phyloP scores from a whole-genome alignment of 2,888 invertebrate genomes.

The Drosophila parthenogenetica region DNA sequence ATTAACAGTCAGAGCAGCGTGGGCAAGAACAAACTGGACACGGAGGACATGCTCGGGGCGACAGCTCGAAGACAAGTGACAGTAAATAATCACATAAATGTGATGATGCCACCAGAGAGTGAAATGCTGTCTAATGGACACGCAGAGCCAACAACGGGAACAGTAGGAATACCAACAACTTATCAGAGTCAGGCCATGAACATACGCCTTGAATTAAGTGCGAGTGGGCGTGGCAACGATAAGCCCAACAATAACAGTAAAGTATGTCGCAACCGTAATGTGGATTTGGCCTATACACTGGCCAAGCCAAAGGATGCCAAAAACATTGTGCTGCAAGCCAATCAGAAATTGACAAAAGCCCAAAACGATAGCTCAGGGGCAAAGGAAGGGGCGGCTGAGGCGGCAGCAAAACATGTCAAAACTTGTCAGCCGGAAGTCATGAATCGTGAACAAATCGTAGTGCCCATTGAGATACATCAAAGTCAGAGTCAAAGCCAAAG shows the following conservation, averaged over 20 bases:
- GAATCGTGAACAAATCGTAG: constrained; percentile 70
- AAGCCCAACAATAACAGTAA: constrained; percentile 80
- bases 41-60: constrained; percentile 7
- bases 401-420: constrained; percentile 28
- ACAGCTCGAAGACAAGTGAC: constrained; percentile 74
- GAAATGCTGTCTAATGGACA: constrained; percentile 35
- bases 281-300: constrained; percentile 85
- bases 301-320: constrained; percentile 57
- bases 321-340: constrained; percentile 36
- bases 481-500: constrained; percentile 27
- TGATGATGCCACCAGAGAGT: constrained; percentile 34
- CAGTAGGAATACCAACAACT: constrained; percentile 16
- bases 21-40: constrained; percentile 54
- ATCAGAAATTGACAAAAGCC: constrained; percentile 36
- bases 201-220: constrained; percentile 72
- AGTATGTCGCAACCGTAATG: constrained; percentile 85
- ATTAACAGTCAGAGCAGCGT: constrained; percentile 85
- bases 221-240: constrained; percentile 48
- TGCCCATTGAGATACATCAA: constrained; percentile 78
- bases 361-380: neutral
- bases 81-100: constrained; percentile 85
- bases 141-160: neutral
- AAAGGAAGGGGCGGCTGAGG: too few relatives aligned
- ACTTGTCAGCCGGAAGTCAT: constrained; percentile 43
- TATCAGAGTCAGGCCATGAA: constrained; percentile 82